Evolutionary conservation across 2,797 vertebrate species (phyloP), one percentile per base, ranked within the genome.

Genomic region (Amblyopsis hoosieri): DNA sequence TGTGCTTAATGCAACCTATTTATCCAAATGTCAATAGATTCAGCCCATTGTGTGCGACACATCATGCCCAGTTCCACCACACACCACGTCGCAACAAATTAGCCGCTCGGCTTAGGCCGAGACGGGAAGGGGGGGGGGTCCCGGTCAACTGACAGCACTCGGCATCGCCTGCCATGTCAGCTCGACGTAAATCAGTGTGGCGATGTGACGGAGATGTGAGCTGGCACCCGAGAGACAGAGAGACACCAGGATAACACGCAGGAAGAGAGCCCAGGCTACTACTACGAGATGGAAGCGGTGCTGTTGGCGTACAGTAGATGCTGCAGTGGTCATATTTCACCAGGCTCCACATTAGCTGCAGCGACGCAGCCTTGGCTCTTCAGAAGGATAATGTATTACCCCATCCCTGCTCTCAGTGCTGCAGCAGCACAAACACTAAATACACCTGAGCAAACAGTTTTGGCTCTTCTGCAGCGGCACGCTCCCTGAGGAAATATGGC

Each of bases 301-400:
- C 66, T 78, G 69, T 48, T 60, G 56, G 77, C 67, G 64, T 67
- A 31, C 19, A 12, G 19, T 31, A 70, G 56, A 68, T 48, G 68
- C 67, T 80, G 80, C 82, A 75, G 75, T 69, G 70, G 67, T 78
- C 76, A 80, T 83, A 85, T 85, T 79, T 84, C 75, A 80, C 58
- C 4, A 55, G 49, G 12, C 7, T 19, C 52, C 15, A 46, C 17
- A 58, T 71, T 64, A 19, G 65, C 64, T 81, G 76, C 54, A 45
- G 67, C 79, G 81, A 61, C 75, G 59, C 49, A 45, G 72, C 62
- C 46, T 54, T 47, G 12, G 31, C 17, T 14, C 69, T 56, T 33
- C 8, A 54, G 33, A 60, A 31, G 67, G 57, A 29, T 57, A 47
- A 23, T 75, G 58, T 42, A 53, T 61, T 64, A 64, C 6, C 19